Conservation (phyloP, 2,888 invertebrate species). For the Trisateles emortualis region DNA sequence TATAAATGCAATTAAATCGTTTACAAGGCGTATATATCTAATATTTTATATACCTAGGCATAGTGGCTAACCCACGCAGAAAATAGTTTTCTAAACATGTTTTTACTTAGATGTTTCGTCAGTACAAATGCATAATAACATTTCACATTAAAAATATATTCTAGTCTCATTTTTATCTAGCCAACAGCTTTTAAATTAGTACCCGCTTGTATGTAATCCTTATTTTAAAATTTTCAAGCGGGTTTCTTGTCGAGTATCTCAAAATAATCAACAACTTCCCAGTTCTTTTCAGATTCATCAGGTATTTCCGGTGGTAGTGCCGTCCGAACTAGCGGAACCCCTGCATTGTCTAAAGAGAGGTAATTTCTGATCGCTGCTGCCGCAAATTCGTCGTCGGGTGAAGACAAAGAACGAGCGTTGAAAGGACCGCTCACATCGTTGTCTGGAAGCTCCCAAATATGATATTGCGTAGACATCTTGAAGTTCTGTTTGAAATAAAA, state of each 20-base stretch:
- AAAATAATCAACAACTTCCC: constrained; percentile 90
- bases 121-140: too few relatives aligned
- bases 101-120: too few relatives aligned
- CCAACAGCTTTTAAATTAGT: too few relatives aligned
- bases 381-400: constrained; percentile 82
- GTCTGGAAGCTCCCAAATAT: constrained; percentile 80
- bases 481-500: constrained; percentile 80
- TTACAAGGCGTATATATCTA: too few relatives aligned
- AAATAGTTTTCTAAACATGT: too few relatives aligned
- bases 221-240: not conserved
- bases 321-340: constrained; percentile 87
- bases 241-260: constrained; percentile 75
- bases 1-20: too few relatives aligned
- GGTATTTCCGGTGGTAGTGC: constrained; percentile 82
- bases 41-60: too few relatives aligned
- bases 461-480: constrained; percentile 86
- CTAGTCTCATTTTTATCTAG: too few relatives aligned
- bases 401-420: constrained; percentile 85
- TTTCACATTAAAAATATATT: too few relatives aligned
- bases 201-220: not conserved
- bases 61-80: too few relatives aligned
- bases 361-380: constrained; percentile 86
- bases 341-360: constrained; percentile 87
- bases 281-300: constrained; percentile 86
- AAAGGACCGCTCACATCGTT: constrained; percentile 88